A percentile compares a stretch with the other conserved stretches of the same genome.
Evolutionary conservation across 2,797 vertebrate genomes (phyloP).

Genomic region (Mormyrus proboscirostris): DNA sequence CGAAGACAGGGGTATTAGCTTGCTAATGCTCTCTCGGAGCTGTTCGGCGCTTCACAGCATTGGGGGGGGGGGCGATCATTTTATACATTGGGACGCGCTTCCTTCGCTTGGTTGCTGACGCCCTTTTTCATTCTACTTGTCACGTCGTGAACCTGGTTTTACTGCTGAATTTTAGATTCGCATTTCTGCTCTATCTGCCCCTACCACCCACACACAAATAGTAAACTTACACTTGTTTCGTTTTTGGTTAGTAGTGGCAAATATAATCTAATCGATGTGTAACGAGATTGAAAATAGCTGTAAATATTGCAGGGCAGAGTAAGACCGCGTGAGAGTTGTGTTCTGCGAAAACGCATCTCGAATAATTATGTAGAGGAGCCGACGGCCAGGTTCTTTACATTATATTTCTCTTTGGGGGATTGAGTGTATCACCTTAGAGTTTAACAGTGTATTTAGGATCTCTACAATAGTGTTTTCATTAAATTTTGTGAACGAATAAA

Average conservation of each 20-base stretch:
- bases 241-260: slow-evolving; percentile 26
- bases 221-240: background rate
- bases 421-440: background rate
- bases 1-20: background rate
- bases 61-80: background rate
- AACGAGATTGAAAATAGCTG: background rate
- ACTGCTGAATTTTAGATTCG: background rate
- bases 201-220: background rate
- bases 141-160: background rate
- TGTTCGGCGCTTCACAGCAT: background rate
- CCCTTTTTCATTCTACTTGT: background rate
- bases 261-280: slow-evolving; percentile 1
- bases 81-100: background rate
- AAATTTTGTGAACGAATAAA: background rate
- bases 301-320: slow-evolving; percentile 11
- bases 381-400: background rate
- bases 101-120: background rate
- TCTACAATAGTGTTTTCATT: background rate
- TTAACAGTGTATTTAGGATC: background rate
- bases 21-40: background rate
- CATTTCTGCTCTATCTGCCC: background rate
- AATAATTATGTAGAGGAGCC: background rate
- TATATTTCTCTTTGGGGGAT: background rate
- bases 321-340: background rate
- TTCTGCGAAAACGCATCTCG: background rate